Conservation (phyloP, 2,113 vertebrate species). For the Aleadryas rufinucha region DNA sequence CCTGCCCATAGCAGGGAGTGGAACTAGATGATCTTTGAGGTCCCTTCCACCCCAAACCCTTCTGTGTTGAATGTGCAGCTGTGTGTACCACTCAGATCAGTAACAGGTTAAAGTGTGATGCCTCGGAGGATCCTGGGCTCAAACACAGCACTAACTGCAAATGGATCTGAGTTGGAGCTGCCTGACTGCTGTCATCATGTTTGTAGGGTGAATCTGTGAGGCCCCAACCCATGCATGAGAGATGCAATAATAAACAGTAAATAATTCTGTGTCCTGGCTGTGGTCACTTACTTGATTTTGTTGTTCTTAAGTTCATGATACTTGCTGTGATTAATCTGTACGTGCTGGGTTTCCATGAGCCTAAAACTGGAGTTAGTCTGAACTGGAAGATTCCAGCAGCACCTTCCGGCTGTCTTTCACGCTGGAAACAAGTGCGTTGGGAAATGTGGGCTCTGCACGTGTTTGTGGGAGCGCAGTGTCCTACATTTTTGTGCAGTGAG, state of each 20-base stretch:
- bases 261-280: neutral
- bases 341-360: fast-evolving
- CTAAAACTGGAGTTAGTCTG: neutral
- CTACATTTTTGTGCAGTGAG: neutral
- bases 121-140: neutral
- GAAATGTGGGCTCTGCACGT: neutral
- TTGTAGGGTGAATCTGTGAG: neutral
- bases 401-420: neutral
- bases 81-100: neutral
- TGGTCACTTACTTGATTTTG: neutral
- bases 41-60: neutral
- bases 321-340: neutral
- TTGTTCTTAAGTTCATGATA: neutral
- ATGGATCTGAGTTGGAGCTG: neutral
- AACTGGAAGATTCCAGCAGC: neutral
- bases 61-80: neutral
- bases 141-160: neutral
- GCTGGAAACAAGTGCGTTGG: neutral
- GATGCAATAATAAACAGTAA: neutral
- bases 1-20: neutral
- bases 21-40: neutral
- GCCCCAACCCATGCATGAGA: neutral
- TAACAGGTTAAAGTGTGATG: neutral
- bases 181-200: neutral
- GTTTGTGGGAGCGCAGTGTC: neutral